phyloP scores from a whole-genome alignment of 2,888 invertebrate species.

The Mantis religiosa region DNA sequence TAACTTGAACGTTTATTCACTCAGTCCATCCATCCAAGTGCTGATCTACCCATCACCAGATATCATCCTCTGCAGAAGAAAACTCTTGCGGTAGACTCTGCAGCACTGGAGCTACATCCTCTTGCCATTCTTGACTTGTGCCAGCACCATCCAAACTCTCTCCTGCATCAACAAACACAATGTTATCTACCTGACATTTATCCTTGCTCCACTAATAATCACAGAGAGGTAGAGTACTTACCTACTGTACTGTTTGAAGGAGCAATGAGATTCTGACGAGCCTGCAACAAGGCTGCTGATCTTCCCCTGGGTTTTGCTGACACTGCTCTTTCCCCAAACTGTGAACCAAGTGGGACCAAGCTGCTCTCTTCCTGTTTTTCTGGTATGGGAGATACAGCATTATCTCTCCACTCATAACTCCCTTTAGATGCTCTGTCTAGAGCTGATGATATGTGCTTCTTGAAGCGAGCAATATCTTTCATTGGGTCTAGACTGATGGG shows the following conservation, averaged over 20 bases:
- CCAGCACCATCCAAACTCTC: background rate
- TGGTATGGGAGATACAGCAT: conserved; percentile 16
- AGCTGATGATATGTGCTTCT: conserved; percentile 44
- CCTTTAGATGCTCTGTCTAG: conserved; percentile 44
- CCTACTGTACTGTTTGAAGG: background rate
- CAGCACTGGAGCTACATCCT: background rate
- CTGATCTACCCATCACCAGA: too few relatives aligned
- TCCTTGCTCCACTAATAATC: too few relatives aligned
- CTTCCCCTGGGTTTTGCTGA: conserved; percentile 16
- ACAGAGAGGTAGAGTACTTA: background rate
- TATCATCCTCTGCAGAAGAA: conserved; percentile 17
- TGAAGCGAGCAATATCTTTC: conserved; percentile 42
- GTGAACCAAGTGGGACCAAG: conserved; percentile 21
- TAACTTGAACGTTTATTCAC: too few relatives aligned
- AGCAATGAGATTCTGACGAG: background rate
- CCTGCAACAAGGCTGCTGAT: background rate
- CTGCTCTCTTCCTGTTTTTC: conserved; percentile 20
- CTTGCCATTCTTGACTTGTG: background rate
- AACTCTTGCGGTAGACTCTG: conserved; percentile 6
- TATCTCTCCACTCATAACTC: conserved; percentile 29
- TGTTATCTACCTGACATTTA: too few relatives aligned
- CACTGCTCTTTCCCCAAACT: conserved; percentile 18
- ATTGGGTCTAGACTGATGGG: conserved; percentile 38
- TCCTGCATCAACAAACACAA: background rate
- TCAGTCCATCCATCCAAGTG: too few relatives aligned